Base-by-base conservation (phyloP, 2,888 invertebrate genomes). In the Tortrix viridana region DNA sequence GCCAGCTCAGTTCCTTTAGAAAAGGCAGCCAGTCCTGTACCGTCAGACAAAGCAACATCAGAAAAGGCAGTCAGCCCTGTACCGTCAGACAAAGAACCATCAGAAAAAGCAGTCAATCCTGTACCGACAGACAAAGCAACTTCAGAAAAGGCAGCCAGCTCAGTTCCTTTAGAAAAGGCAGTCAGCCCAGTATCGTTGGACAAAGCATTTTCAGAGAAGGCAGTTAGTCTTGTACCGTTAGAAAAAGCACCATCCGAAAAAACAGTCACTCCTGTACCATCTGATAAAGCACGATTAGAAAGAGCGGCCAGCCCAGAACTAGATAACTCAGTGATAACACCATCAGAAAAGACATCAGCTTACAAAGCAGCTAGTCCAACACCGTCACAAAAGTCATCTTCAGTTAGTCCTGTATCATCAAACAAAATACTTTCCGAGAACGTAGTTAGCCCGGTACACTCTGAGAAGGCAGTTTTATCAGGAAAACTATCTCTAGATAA, bases 401-500 rank as follows among this genome's bases (percentile, higher is more conserved):
- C 20, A 14, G n/a, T 14, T 16, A 63, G 65, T 41, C 41, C 47
- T 18, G 18, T 43, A 60, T 37, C 38, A 19, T 22, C 47, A 6
- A 68, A 68, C 0, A 16, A 52, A 60, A 0, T 60, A 59, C 32
- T 49, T 7, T 66, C 67, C 0, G 60, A 65, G 0, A 67, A 69
- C 18, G 56, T 1, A 2, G 22, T 48, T 1, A 54, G 57, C 19
- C 57, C 61, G 2, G 19, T 7, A 22, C 43, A n/a, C n/a, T n/a
- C n/a, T n/a, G n/a, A n/a, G n/a, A n/a, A n/a, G n/a, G n/a, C n/a
- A n/a, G n/a, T n/a, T n/a, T n/a, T 23, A 5, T 65, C 64, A 26
- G 5, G 6, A 62, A 4, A 26, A 26, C 43, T 1, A 41, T 12
- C n/a, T 0, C 60, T 58, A 0, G 59, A 60, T 0, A 64, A 58